These are phyloP conservation scores for Paramuricea clavata DNA, from an alignment of 92 coral and sea anemone genomes.

Conservation along the genomic window DNA sequence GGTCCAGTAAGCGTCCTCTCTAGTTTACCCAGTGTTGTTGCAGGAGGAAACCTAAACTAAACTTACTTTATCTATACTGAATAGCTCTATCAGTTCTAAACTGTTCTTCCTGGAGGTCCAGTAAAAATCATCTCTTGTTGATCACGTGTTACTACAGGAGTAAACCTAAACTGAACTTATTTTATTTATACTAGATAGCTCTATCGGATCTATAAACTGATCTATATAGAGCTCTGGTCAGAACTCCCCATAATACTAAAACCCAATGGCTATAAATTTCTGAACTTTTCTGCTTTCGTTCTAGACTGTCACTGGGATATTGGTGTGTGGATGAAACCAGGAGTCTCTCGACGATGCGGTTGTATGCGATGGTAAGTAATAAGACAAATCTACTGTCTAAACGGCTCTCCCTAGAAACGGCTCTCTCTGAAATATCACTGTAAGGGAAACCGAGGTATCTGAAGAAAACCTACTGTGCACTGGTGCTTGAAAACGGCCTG, in stretches of 20 bases:
- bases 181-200: neutral
- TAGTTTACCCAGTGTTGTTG: neutral
- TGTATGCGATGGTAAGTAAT: slow-evolving; percentile 17
- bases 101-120: neutral
- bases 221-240: neutral
- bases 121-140: neutral
- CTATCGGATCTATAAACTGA: neutral
- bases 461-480: too few relatives aligned
- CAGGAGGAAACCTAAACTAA: neutral
- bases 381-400: neutral
- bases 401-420: too few relatives aligned
- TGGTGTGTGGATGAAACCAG: neutral
- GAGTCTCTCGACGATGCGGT: neutral
- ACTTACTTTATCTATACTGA: neutral
- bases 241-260: neutral
- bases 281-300: neutral
- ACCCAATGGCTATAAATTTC: neutral
- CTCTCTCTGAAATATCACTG: too few relatives aligned
- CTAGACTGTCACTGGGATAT: neutral
- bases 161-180: neutral
- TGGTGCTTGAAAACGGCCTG: too few relatives aligned
- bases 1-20: neutral
- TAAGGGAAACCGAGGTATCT: too few relatives aligned
- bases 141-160: neutral
- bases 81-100: neutral